phyloP scores from a whole-genome alignment of 2,888 invertebrate genomes.

The Acanthococcus lagerstroemiae region DNA sequence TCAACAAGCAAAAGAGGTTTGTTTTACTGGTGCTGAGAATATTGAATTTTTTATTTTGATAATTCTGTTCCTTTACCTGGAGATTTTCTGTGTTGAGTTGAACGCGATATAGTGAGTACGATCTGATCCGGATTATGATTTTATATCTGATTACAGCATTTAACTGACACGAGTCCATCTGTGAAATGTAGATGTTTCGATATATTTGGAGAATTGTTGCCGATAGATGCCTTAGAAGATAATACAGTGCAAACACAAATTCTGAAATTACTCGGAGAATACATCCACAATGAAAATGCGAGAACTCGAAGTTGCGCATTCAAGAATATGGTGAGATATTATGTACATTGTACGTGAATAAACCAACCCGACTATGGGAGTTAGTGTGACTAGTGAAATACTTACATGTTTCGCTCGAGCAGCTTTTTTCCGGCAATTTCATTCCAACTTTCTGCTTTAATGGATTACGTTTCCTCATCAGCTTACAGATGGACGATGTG shows the following conservation, averaged over 20 bases:
- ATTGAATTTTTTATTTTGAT: too few relatives aligned
- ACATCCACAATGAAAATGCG: constrained; percentile 77
- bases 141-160: constrained; percentile 51
- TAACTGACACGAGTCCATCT: constrained; percentile 65
- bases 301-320: constrained; percentile 83
- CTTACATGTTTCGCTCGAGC: background rate
- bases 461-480: too few relatives aligned
- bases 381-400: background rate
- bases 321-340: constrained; percentile 60
- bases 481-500: too few relatives aligned
- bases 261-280: constrained; percentile 67
- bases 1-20: constrained; percentile 43
- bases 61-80: too few relatives aligned
- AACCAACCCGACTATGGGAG: constrained; percentile 5
- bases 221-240: constrained; percentile 49
- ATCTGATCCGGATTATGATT: too few relatives aligned
- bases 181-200: constrained; percentile 71
- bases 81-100: too few relatives aligned
- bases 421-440: too few relatives aligned
- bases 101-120: too few relatives aligned
- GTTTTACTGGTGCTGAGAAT: too few relatives aligned
- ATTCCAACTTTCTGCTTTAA: too few relatives aligned
- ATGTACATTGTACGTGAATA: background rate
- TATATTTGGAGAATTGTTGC: constrained; percentile 62
- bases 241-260: constrained; percentile 43